Conservation (phyloP, 2,797 vertebrate species). For the Poecilia picta region DNA sequence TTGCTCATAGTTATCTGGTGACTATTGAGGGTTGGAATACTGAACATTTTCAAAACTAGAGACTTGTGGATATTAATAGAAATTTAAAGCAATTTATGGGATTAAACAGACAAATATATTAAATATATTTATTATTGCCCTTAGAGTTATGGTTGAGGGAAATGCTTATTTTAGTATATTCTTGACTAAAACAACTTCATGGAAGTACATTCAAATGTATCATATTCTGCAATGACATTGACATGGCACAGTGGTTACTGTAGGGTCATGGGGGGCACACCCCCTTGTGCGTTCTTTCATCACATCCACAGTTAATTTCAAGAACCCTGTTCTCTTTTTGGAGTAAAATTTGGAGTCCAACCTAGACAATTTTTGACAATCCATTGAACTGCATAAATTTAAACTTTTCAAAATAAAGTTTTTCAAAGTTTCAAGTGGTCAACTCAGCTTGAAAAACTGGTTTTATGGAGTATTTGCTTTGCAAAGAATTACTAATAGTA, state of each 20-base stretch:
- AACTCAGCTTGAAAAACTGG: not conserved
- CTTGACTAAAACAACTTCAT: not conserved
- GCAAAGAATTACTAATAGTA: not conserved
- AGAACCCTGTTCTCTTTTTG: not conserved
- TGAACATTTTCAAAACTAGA: not conserved
- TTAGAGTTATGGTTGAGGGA: not conserved
- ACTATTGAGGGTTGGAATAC: not conserved
- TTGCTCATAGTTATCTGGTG: not conserved
- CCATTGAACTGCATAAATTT: not conserved
- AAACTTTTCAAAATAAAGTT: not conserved
- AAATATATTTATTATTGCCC: not conserved
- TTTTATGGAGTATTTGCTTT: not conserved
- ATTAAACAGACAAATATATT: not conserved
- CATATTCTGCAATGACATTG: not conserved
- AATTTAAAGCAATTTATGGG: not conserved
- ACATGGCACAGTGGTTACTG: not conserved
- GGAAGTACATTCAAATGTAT: not conserved
- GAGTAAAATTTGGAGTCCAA: not conserved
- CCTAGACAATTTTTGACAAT: not conserved
- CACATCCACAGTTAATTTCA: not conserved
- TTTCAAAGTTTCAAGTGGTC: not conserved
- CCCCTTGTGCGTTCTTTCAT: not conserved
- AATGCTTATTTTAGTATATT: not conserved
- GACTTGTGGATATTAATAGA: not conserved
- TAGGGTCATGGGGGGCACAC: not conserved